These are phyloP conservation scores for Rhinolophus sinicus DNA, from an alignment of 2,113 vertebrate species.

Conservation along the genomic window DNA sequence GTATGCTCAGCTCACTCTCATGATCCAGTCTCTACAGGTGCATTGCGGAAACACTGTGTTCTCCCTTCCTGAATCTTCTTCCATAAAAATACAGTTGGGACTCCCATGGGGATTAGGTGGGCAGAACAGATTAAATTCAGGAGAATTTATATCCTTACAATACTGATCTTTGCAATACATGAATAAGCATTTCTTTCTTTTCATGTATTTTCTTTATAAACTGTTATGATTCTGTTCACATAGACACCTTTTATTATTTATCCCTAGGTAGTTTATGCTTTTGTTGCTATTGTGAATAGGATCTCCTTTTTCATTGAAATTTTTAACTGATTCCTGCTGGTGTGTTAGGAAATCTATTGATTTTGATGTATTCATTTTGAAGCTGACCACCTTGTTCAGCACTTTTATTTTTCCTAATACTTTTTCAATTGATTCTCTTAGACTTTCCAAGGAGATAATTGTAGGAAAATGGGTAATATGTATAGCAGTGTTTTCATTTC, in stretches of 20 bases:
- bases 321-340: not conserved
- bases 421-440: conserved; percentile 42
- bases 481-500: not conserved
- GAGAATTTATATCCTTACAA: not conserved
- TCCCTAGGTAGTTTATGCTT: not conserved
- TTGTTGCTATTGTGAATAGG: not conserved
- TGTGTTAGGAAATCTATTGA: conserved; percentile 39
- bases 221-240: not conserved
- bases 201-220: not conserved
- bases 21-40: not conserved
- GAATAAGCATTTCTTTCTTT: not conserved
- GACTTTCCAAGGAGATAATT: not conserved
- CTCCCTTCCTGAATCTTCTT: not conserved
- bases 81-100: not conserved
- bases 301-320: not conserved
- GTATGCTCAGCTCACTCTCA: not conserved
- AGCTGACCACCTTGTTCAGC: not conserved
- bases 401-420: conserved; percentile 43
- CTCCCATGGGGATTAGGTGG: not conserved
- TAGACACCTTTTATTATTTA: not conserved
- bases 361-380: conserved; percentile 53
- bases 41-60: not conserved
- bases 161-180: not conserved
- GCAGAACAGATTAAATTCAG: not conserved
- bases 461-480: too few species aligned